These are phyloP conservation scores for Rhinoraja longicauda DNA, from an alignment of 2,797 vertebrate genomes.

Conservation along the genomic window DNA sequence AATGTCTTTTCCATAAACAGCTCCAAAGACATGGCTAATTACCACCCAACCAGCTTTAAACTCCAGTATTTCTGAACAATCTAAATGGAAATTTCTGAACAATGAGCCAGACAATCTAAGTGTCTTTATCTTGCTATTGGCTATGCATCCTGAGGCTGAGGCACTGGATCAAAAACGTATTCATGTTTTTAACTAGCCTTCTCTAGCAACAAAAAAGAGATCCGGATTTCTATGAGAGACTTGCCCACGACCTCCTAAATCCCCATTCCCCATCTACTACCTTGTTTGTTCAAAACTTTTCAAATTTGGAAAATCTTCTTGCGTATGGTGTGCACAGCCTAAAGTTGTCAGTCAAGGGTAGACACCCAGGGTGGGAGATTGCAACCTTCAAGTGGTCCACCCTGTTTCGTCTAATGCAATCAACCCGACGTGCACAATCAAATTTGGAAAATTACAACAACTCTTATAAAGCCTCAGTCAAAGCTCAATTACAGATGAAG, in stretches of 20 bases:
- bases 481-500: slow-evolving; percentile 6
- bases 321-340: too few species aligned
- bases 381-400: too few species aligned
- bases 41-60: background rate
- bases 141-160: background rate
- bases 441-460: background rate
- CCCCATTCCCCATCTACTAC: background rate
- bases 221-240: background rate
- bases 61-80: background rate
- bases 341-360: too few species aligned
- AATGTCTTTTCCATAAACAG: background rate
- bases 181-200: background rate
- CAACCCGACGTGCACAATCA: too few species aligned
- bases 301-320: too few species aligned
- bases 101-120: background rate
- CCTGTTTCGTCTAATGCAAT: too few species aligned
- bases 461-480: background rate
- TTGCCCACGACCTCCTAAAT: background rate
- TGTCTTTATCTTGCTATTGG: background rate
- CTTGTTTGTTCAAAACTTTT: background rate
- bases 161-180: background rate
- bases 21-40: background rate
- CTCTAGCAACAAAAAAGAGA: background rate
- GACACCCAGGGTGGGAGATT: too few species aligned
- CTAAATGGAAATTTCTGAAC: background rate